Base-by-base conservation (phyloP, 2,797 vertebrate genomes). In the Anabacerthia variegaticeps region DNA sequence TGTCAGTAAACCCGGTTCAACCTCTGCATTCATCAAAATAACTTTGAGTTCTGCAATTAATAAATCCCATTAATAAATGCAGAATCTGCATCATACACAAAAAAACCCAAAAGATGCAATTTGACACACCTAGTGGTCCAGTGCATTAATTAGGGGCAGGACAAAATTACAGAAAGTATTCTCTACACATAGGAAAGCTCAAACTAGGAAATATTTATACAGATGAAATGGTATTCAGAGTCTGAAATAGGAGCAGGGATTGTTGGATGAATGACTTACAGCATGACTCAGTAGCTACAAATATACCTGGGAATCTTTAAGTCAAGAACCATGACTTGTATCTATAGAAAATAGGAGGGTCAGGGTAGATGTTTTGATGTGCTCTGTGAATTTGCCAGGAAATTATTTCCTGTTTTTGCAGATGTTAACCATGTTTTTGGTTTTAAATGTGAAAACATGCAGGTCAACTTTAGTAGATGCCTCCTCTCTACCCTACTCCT, bases 21-120 rank as follows among this genome's bases (percentile, higher is more conserved):
- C 79, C 22, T 62, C 43, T 83, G 72, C 34, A 77, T 93, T 91
- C 87, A 93, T 77, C 78, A 96, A 92, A 93, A 65, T 4, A 10
- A 36, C 52, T 89, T 61, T 10, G 12, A 92, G n/a, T 80, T 87
- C 78, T 77, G 61, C 72, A 89, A 52, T 91, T 93, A 92, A 71
- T 85, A 91, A 88, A 71, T 11, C 17, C 27, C 19, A 23, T 65
- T 72, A 92, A 92, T 82, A 95, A 87, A 91, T 22, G 58, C 39
- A 36, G 65, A 93, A 87, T 79, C 84, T 63, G 49, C 4, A 4
- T 93, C 51, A 54, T 58, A 69, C 63, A 83, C n/a, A 14, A 49
- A 49, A 49, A 54, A 32, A 54, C 6, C 26, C 26, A 28, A 52
- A 52, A 37, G 36, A 71, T 89, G 46, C 43, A 67, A 83, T 89